Base-by-base conservation (phyloP, 2,797 vertebrate genomes). In the Meriones psammophilus region DNA sequence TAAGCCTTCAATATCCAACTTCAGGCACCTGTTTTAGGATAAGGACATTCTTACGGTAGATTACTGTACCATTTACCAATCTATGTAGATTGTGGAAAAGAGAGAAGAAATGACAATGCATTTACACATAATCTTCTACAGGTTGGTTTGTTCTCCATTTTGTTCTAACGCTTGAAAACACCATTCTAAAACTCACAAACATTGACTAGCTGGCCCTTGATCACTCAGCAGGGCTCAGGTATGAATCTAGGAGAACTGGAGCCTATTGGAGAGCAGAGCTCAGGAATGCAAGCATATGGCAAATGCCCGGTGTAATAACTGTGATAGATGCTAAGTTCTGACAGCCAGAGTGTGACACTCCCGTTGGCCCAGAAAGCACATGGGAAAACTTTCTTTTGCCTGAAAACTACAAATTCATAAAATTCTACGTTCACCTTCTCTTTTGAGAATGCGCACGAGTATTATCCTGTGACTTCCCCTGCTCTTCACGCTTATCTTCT, bases 401-500 rank as follows among this genome's bases (percentile, higher is more conserved):
- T 26, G 10, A 74, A 56, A 42, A 56, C n/a, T 69, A 42, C 2
- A 68, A 69, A 69, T 39, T 76, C 62, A 26, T 26, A 42, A 91
- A 14, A 22, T 89, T 87, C 78, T 83, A 1, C 14, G 69, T 58
- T 79, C 13, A 39, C 36, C 28, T 68, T 89, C 26, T 91, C 28
- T 94, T 95, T 89, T 50, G 78, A 81, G 42, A 78, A 54, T n/a
- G 18, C 26, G 93, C 84, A 71, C 33, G 69, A 33, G 84, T 64
- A 33, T n/a, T 64, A 74, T 33, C 15, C 8, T n/a, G 18, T 36
- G 3, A 3, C 15, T 79, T 69, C 80, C 36, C 9, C 77, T 13
- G 14, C 42, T 3, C 12, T 50, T 95, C 20, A 1, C 64, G n/a
- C 30, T 14, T 17, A 12, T 50, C 39, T 26, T 62, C 5, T 54